phyloP scores from a whole-genome alignment of 2,888 invertebrate species.

The Clitarchus hookeri region DNA sequence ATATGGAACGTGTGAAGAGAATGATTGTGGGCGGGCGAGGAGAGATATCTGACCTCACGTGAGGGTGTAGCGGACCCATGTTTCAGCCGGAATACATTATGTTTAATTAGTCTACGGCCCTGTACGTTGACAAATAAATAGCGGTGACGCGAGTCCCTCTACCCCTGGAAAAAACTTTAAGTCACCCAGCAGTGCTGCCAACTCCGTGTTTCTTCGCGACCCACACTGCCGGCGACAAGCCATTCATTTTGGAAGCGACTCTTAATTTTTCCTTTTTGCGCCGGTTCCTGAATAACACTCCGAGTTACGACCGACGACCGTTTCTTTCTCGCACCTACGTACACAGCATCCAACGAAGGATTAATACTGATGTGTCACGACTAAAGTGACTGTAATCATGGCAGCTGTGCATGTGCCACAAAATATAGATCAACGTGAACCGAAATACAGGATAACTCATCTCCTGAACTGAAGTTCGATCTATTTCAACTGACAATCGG shows the following conservation, averaged over 20 bases:
- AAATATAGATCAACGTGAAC: no score
- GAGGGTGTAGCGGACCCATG: not conserved
- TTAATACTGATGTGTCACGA: no score
- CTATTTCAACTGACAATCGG: no score
- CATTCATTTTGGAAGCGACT: not conserved
- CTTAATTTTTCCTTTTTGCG: not conserved
- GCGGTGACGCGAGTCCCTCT: not conserved
- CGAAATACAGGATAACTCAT: no score
- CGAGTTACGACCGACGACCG: not conserved
- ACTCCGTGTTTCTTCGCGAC: slow-evolving; percentile 5
- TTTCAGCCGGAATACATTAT: slow-evolving; percentile 8
- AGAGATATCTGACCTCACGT: not conserved
- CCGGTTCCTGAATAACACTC: not conserved
- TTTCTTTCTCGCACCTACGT: not conserved
- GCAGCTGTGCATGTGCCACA: no score
- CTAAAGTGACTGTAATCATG: no score
- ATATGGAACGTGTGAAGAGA: not conserved
- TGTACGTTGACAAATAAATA: slow-evolving; percentile 1
- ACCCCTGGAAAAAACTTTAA: not conserved
- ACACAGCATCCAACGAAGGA: no score
- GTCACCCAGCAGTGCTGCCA: slow-evolving; percentile 2
- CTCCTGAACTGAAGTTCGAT: no score
- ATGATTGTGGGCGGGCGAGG: not conserved
- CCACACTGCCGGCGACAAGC: slow-evolving; percentile 1
- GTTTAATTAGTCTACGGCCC: not conserved